Conservation (phyloP, 2,888 invertebrate genomes). For the Onthophagus sagittarius region DNA sequence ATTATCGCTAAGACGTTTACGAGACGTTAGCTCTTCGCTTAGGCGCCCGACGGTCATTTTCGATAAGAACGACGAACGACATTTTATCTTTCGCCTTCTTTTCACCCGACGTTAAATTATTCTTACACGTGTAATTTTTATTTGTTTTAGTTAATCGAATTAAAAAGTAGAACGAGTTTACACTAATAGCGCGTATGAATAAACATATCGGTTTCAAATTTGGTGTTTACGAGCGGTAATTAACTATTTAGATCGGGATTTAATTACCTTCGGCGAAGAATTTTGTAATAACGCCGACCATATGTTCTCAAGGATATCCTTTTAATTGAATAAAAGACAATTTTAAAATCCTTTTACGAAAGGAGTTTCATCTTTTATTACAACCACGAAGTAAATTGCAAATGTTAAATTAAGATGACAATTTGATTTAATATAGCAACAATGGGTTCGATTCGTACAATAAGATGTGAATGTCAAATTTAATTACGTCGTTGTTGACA, state of each 20-base stretch:
- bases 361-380: too few species aligned
- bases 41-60: not conserved
- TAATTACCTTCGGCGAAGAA: not conserved
- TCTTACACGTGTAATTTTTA: not conserved
- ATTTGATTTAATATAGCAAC: too few species aligned
- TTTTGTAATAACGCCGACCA: not conserved
- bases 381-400: too few species aligned
- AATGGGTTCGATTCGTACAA: too few species aligned
- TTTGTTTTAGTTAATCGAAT: not conserved
- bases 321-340: not conserved
- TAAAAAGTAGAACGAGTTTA: not conserved
- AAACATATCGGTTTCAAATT: not conserved
- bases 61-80: not conserved
- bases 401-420: too few species aligned
- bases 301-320: not conserved
- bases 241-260: not conserved
- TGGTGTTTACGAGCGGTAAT: not conserved
- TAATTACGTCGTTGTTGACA: not conserved
- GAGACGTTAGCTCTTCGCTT: constrained; percentile 1
- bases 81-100: not conserved
- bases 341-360: too few species aligned
- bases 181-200: not conserved
- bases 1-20: constrained; percentile 7
- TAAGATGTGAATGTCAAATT: not conserved
- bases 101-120: not conserved